Evolutionary conservation across 2,797 vertebrate genomes (phyloP).

Genomic region (Argya squamiceps): DNA sequence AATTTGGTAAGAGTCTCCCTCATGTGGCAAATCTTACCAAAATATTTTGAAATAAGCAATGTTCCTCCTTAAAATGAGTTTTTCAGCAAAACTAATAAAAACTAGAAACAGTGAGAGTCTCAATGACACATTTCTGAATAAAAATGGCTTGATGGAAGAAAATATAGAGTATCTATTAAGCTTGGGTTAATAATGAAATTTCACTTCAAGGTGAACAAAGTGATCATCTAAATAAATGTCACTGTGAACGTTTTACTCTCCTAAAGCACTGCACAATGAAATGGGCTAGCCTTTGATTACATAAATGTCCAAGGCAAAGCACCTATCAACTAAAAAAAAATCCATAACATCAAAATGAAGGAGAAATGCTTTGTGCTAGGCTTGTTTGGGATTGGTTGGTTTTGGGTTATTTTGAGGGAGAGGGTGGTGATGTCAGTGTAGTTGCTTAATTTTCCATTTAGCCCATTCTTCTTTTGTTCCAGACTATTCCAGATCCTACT

Average conservation of each 20-base stretch:
- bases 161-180: neutral
- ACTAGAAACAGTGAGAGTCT: neutral
- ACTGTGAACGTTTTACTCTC: neutral
- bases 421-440: neutral
- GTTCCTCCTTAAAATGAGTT: neutral
- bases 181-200: neutral
- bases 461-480: constrained; percentile 73
- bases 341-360: neutral
- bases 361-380: neutral
- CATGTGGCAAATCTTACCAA: neutral
- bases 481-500: constrained; percentile 70
- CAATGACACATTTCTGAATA: neutral
- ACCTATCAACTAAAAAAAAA: neutral
- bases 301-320: neutral
- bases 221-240: constrained; percentile 1
- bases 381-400: neutral
- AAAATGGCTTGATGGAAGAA: neutral
- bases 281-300: neutral
- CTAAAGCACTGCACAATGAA: neutral
- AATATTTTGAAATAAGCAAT: neutral
- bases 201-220: neutral
- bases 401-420: neutral
- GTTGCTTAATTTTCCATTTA: constrained; percentile 60
- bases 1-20: neutral
- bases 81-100: neutral